Base-by-base conservation (phyloP, 2,888 invertebrate species). In the Pilophorus perplexus region DNA sequence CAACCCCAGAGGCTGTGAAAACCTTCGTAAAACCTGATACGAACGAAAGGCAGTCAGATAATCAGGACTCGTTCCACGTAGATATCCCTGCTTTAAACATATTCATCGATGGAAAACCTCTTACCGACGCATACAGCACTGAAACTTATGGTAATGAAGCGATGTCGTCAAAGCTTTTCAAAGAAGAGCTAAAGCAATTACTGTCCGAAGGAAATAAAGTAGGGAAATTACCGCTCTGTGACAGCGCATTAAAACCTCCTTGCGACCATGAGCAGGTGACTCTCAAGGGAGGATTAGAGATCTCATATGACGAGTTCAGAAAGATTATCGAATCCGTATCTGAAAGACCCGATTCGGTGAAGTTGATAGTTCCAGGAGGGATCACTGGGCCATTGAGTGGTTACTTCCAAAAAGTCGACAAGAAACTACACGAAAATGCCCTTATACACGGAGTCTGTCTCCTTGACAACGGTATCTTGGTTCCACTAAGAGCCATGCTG, bases 311-410 rank as follows among this genome's bases (percentile, higher is more conserved):
- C 3, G 42, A 59, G 16, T 23, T 59, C 2, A 12, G 16, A 16
- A 12, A 42, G 14, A 59, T 59, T 22, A 25, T 59, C 10, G 59
- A 59, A 14, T 22, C 22, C 14, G 42, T 59, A 1, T n/a, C 23
- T 3, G 22, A 42, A n/a, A 22, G 25, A n/a, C 59, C 59, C 10
- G 42, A 28, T 4, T 1, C 14, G 3, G 42, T 59, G 14, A 22
- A 59, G 25, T 42, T 40, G 14, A 59, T 59, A 8, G 59, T 59
- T 25, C 59, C 59, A 8, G 44, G 44, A 4, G 44, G 44, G 1
- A 16, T 42, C 5, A 16, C 59, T 22, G 42, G 59, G 1, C 59
- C 42, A 5, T 8, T 59, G n/a, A n/a, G 23, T 2, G 16, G 14
- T n/a, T 59, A 59, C 42, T 59, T 59, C 16, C 42, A 42, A 25